These are phyloP conservation scores for Rhinophrynus dorsalis DNA, from an alignment of 2,797 vertebrate genomes.

Conservation along the genomic window DNA sequence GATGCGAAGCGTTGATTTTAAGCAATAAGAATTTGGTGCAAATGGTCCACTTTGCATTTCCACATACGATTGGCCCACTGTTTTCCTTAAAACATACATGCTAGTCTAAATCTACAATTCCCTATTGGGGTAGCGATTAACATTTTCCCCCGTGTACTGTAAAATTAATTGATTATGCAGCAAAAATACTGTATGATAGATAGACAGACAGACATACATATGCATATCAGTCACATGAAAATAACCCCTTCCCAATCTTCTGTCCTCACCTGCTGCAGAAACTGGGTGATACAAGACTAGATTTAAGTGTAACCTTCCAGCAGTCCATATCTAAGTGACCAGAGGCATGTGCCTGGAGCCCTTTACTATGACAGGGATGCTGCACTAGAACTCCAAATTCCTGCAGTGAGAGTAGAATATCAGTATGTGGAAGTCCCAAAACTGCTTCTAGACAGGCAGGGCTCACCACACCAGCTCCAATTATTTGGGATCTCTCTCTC, in stretches of 20 bases:
- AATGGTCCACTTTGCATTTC: too few species aligned
- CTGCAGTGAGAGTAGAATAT: background rate
- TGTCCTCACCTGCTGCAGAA: slow-evolving; percentile 35
- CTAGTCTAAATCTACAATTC: too few species aligned
- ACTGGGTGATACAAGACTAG: background rate
- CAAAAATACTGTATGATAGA: background rate
- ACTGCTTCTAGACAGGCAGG: background rate
- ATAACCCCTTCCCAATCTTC: background rate
- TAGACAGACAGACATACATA: background rate
- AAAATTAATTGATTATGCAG: too few species aligned
- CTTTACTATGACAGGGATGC: background rate
- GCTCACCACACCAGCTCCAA: background rate
- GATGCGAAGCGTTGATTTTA: too few species aligned
- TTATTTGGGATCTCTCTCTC: slow-evolving; percentile 1
- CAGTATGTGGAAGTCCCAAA: background rate
- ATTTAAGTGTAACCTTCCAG: background rate
- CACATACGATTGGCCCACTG: too few species aligned
- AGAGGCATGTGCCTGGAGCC: background rate
- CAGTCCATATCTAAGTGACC: background rate
- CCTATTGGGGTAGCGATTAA: too few species aligned
- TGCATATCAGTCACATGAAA: slow-evolving; percentile 10
- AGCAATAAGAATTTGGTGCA: too few species aligned
- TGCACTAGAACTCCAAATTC: background rate
- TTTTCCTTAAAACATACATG: too few species aligned
- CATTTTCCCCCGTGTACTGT: too few species aligned